These are phyloP conservation scores for Oxytorus armatus DNA, from an alignment of 2,888 invertebrate genomes.

Conservation along the genomic window DNA sequence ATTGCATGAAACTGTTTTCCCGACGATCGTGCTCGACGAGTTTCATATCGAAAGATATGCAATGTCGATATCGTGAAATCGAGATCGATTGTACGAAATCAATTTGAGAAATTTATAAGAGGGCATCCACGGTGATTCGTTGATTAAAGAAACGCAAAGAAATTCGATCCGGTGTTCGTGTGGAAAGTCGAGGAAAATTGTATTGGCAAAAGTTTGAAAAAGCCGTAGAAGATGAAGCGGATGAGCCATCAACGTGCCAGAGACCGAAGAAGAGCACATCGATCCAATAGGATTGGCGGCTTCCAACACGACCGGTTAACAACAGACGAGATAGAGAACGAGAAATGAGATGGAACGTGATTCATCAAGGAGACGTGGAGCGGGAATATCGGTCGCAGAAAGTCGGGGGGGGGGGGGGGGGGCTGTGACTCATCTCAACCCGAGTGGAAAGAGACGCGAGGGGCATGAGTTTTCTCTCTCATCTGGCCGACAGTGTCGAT, in stretches of 20 bases:
- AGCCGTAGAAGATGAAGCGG: not conserved
- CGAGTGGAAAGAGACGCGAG: slow-evolving; percentile 4
- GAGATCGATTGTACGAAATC: slow-evolving; percentile 42
- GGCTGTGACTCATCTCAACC: slow-evolving; percentile 56
- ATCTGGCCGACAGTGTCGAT: slow-evolving; percentile 6
- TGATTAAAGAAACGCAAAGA: not conserved
- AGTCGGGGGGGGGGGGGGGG: not conserved
- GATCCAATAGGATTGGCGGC: slow-evolving; percentile 22
- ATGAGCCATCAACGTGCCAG: too few relatives aligned
- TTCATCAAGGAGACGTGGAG: slow-evolving; percentile 48
- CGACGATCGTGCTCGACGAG: not conserved
- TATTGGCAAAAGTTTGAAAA: too few relatives aligned
- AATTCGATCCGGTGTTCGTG: not conserved
- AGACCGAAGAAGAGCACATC: not conserved
- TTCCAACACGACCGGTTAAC: slow-evolving; percentile 45
- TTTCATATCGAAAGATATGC: slow-evolving; percentile 15
- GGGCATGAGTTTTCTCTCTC: slow-evolving; percentile 5
- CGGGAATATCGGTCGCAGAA: slow-evolving; percentile 44
- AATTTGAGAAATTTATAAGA: slow-evolving; percentile 37
- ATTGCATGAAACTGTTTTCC: not conserved
- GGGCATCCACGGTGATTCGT: slow-evolving; percentile 18
- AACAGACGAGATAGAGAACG: slow-evolving; percentile 31
- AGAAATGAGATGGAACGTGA: slow-evolving; percentile 57
- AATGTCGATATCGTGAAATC: slow-evolving; percentile 9
- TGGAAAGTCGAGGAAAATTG: too few relatives aligned